Percentiles rank a stretch among this genome's conserved stretches.
Evolutionary conservation across 2,888 invertebrate genomes (phyloP).

Genomic region (Diploptera punctata): DNA sequence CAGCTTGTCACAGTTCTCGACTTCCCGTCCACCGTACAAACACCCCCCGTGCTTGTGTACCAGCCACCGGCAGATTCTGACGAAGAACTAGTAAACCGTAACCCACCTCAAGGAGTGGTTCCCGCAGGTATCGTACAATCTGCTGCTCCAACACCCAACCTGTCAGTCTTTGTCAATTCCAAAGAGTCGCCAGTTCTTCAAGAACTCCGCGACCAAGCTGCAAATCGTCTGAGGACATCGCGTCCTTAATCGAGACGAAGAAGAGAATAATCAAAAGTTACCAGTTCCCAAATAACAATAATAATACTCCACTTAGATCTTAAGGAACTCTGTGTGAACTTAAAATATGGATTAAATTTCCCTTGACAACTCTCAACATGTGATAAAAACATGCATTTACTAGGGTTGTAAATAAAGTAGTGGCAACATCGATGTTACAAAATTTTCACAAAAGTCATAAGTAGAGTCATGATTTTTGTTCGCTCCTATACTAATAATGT

Average conservation of each 20-base stretch:
- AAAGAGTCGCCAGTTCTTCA: conserved; percentile 50
- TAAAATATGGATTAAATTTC: background rate
- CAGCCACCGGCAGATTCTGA: conserved; percentile 46
- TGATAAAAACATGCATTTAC: background rate
- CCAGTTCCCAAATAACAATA: conserved; percentile 22
- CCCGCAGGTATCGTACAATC: conserved; percentile 59
- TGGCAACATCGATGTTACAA: too few relatives aligned
- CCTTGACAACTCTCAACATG: background rate
- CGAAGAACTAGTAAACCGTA: conserved; percentile 47
- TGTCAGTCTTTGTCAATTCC: conserved; percentile 51
- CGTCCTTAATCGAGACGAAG: background rate
- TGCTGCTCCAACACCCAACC: conserved; percentile 53
- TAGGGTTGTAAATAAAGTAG: background rate
- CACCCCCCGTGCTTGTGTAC: conserved; percentile 45
- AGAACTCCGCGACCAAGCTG: conserved; percentile 54
- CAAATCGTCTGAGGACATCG: conserved; percentile 40
- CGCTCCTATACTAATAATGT: too few relatives aligned
- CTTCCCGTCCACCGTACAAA: conserved; percentile 47
- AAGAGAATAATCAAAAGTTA: conserved; percentile 18
- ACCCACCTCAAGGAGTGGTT: conserved; percentile 51
- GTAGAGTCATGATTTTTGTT: too few relatives aligned
- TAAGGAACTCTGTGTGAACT: background rate
- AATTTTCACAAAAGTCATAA: too few relatives aligned
- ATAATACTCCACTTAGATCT: background rate
- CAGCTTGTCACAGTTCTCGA: conserved; percentile 48